Evolutionary conservation across 1,140 invertebrate species (phyloP).

Genomic region (Bombus confusus): DNA sequence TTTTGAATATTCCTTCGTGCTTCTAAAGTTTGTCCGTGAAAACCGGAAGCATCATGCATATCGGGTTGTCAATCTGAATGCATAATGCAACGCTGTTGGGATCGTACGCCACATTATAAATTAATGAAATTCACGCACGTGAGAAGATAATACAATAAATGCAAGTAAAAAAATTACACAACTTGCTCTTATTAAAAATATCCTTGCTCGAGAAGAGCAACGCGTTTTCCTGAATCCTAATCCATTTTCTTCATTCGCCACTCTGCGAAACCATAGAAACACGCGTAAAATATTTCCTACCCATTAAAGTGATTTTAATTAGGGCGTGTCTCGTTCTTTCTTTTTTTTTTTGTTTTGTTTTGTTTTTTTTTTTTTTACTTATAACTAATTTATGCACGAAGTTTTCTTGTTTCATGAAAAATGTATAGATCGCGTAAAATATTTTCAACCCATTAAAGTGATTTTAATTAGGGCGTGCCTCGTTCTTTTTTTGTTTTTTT

Average conservation of each 20-base stretch:
- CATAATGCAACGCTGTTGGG: slow-evolving; percentile 6
- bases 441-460: too few relatives aligned
- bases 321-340: too few relatives aligned
- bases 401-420: too few relatives aligned
- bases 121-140: slow-evolving; percentile 16
- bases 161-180: not conserved
- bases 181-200: not conserved
- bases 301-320: too few relatives aligned
- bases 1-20: not conserved
- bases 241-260: not conserved
- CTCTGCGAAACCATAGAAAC: too few relatives aligned
- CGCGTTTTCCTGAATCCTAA: not conserved
- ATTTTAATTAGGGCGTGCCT: too few relatives aligned
- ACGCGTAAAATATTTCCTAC: too few relatives aligned
- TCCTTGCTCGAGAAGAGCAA: not conserved
- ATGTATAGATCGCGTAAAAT: too few relatives aligned
- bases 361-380: too few relatives aligned
- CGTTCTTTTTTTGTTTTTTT: too few relatives aligned
- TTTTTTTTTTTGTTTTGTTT: too few relatives aligned
- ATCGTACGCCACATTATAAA: slow-evolving; percentile 11
- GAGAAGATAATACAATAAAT: not conserved
- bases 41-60: slow-evolving; percentile 25
- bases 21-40: slow-evolving; percentile 20
- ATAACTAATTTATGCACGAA: too few relatives aligned
- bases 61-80: slow-evolving; percentile 34